A percentile compares a stretch with the other conserved stretches of the same genome.
Evolutionary conservation across 2,113 vertebrate species (phyloP).

Genomic region (Platycercus adscitus): DNA sequence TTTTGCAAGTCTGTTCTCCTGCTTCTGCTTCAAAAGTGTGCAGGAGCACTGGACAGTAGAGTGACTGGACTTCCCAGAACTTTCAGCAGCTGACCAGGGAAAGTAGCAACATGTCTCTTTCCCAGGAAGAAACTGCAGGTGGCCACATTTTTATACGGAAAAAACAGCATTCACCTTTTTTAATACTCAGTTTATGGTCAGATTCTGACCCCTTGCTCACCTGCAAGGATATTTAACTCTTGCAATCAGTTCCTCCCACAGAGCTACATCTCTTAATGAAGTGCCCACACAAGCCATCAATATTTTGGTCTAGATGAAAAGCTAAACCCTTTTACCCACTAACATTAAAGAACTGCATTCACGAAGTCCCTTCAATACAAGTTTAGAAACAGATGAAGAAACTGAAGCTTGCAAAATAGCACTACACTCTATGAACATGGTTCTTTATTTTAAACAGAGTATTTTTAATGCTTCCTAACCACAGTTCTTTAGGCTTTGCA

Average conservation of each 20-base stretch:
- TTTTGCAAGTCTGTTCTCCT: not conserved
- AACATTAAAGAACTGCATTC: not conserved
- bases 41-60: not conserved
- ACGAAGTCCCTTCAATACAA: not conserved
- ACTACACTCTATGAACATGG: not conserved
- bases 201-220: not conserved
- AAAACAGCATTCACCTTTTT: not conserved
- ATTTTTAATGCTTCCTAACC: conserved; percentile 6
- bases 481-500: conserved; percentile 19
- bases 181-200: rapidly evolving
- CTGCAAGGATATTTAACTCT: not conserved
- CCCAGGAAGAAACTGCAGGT: conserved; percentile 28
- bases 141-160: not conserved
- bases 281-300: not conserved
- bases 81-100: not conserved
- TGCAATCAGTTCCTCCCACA: not conserved
- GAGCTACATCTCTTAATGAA: not conserved
- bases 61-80: not conserved
- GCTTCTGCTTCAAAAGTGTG: not conserved
- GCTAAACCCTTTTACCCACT: not conserved
- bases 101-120: not conserved
- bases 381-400: not conserved
- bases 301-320: not conserved
- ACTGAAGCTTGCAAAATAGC: not conserved
- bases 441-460: not conserved